Evolutionary conservation across 2,888 invertebrate genomes (phyloP), one percentile per base, ranked within the genome.

Genomic region (Limnephilus rhombicus): DNA sequence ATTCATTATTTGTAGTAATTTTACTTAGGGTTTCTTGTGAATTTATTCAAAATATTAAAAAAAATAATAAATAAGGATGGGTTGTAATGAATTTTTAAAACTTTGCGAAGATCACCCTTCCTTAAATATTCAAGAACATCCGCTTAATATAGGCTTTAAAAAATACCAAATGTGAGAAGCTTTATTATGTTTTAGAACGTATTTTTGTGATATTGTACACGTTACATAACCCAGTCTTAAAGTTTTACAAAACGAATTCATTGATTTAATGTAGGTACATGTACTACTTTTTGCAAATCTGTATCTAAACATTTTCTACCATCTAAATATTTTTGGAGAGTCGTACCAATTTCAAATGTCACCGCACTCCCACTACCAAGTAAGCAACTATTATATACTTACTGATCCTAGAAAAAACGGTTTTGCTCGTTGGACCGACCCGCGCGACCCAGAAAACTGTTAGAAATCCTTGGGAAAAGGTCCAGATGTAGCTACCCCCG

Each of bases 401-500:
- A 68, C 68, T 1, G 24, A 68, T 68, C 24, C 24, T n/a, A 68
- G 68, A 68, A 68, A 68, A 68, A 68, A 68, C 68, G 68, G 24
- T 68, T 24, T 24, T 24, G 68, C 68, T 68, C 68, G n/a, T 68
- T 68, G 68, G 24, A 68, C 68, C 9, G 24, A 68, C 24, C 68
- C 68, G 68, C 24, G 24, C 24, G 68, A 68, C 68, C 24, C n/a
- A 24, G 68, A 68, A 83, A 83, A 37, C 37, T 31, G 18, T 15
- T 31, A 83, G 83, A 83, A 83, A 85, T 41, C 41, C n/a, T 68
- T 49, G 86, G 85, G 86, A 90, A 92, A 92, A 81, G 68, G 80
- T 68, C 88, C 82, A 91, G 82, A 80, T 91, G 87, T 85, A 45
- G 53, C 41, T 81, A 91, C 87, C 68, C 68, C 24, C 24, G 68